Evolutionary conservation across 2,888 invertebrate species (phyloP).

Genomic region (Cheilosia pagana): DNA sequence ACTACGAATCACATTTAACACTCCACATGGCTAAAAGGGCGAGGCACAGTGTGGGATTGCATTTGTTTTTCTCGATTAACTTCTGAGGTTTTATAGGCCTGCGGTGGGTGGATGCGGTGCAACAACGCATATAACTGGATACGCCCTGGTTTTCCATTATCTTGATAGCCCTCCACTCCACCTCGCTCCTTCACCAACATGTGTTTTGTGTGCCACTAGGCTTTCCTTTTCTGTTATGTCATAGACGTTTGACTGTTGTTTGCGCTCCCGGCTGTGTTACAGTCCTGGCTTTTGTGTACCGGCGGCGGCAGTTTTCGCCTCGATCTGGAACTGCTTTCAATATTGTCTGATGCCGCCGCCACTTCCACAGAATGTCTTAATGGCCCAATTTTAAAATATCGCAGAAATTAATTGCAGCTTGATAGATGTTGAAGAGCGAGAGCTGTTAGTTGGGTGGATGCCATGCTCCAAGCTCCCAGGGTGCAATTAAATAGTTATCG

Average conservation of each 20-base stretch:
- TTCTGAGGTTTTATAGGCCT: background rate
- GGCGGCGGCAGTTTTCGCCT: constrained; percentile 4
- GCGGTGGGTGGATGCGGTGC: constrained; percentile 15
- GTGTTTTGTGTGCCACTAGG: constrained; percentile 22
- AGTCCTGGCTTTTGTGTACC: constrained; percentile 17
- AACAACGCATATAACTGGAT: background rate
- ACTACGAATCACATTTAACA: constrained; percentile 13
- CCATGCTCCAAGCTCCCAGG: constrained; percentile 14
- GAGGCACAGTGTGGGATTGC: constrained; percentile 17
- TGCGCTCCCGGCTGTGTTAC: constrained; percentile 36
- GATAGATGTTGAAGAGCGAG: constrained; percentile 38
- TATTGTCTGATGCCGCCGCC: constrained; percentile 3
- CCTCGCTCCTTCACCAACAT: background rate
- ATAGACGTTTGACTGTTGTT: constrained; percentile 20
- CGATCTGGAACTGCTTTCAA: constrained; percentile 31
- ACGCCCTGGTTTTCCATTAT: constrained; percentile 41
- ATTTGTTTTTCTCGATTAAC: constrained; percentile 1
- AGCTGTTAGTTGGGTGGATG: constrained; percentile 16
- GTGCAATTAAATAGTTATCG: constrained; percentile 43
- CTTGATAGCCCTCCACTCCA: background rate
- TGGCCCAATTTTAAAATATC: constrained; percentile 57
- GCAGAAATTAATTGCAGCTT: constrained; percentile 51
- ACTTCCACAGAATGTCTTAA: constrained; percentile 19
- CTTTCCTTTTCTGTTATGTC: constrained; percentile 44
- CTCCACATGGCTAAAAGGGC: constrained; percentile 20